Base-by-base conservation (phyloP, 2,113 vertebrate species). In the Callipepla squamata region DNA sequence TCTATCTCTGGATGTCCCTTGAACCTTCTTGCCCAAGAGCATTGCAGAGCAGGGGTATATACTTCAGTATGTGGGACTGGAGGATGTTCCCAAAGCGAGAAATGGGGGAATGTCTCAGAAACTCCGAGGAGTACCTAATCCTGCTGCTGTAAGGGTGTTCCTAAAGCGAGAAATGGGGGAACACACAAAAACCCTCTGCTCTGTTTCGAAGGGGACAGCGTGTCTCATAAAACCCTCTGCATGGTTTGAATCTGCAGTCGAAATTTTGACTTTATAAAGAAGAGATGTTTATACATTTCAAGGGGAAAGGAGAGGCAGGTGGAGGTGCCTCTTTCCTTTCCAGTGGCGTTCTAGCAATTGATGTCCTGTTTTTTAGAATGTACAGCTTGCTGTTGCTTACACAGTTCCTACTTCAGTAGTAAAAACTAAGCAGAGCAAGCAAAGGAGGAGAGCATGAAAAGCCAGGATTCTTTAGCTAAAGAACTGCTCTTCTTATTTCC, bases 31-130 rank as follows among this genome's bases (percentile, higher is more conserved):
- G 67, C 80, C 36, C 73, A 30, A 38, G 15, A 47, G 53, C 48
- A 3, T 12, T 6, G 2, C 2, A 61, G 59, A 50, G 38, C 63
- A 53, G 53, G 18, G 73, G n/a, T 50, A 8, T 16, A 18, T 16
- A 18, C 10, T 7, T 61, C 42, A 45, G 74, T 16, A 0, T 48
- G 53, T 87, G 88, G 91, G 80, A 57, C 13, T 92, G 61, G 86
- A 53, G 51, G 21, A 8, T 86, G 94, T 94, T 81, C 81, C 81
- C 20, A 86, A 92, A 86, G 61, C 20, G n/a, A 92, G 75, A 91
- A 77, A 67, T 80, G 69, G 85, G 87, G 77, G 76, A 84, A 57
- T 26, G 13, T 2, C 2, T 38, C 0, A 7, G 15, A 34, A 40
- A 4, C 47, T 81, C 2, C 0, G 11, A 7, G 32, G 40, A 69